Evolutionary conservation across 2,888 invertebrate species (phyloP).

Genomic region (Acanthopleura granulata): DNA sequence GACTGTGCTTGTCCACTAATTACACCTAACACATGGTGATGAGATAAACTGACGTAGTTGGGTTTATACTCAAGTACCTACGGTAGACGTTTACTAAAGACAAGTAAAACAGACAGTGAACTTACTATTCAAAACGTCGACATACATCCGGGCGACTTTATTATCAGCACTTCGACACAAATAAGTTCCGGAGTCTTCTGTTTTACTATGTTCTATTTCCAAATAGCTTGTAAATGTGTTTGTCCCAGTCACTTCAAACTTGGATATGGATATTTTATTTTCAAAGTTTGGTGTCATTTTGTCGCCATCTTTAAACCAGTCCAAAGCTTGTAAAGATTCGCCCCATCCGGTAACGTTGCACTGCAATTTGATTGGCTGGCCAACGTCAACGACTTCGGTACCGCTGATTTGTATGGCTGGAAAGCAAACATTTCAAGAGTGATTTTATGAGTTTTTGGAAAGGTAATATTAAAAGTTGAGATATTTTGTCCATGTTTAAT

Average conservation of each 20-base stretch:
- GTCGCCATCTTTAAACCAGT: neutral
- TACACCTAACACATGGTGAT: too few species aligned
- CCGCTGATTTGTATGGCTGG: neutral
- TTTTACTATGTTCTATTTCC: neutral
- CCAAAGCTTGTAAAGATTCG: neutral
- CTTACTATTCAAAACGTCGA: neutral
- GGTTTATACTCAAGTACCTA: too few species aligned
- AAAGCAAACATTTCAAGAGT: neutral
- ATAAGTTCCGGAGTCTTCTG: neutral
- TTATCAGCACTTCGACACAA: neutral
- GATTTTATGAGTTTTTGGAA: too few species aligned
- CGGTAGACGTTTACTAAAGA: too few species aligned
- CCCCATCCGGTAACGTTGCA: neutral
- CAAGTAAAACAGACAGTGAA: neutral
- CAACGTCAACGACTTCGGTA: neutral
- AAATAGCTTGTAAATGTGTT: slow-evolving; percentile 1
- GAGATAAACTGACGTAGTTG: too few species aligned
- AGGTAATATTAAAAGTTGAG: too few species aligned
- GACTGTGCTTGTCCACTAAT: too few species aligned
- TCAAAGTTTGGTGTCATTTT: neutral
- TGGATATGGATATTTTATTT: neutral
- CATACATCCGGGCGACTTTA: neutral
- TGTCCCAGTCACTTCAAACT: slow-evolving; percentile 2
- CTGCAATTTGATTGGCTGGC: neutral
- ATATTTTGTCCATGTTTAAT: too few species aligned